Base-by-base conservation (phyloP, 1,140 invertebrate genomes). In the Drosophila micromelanica region DNA sequence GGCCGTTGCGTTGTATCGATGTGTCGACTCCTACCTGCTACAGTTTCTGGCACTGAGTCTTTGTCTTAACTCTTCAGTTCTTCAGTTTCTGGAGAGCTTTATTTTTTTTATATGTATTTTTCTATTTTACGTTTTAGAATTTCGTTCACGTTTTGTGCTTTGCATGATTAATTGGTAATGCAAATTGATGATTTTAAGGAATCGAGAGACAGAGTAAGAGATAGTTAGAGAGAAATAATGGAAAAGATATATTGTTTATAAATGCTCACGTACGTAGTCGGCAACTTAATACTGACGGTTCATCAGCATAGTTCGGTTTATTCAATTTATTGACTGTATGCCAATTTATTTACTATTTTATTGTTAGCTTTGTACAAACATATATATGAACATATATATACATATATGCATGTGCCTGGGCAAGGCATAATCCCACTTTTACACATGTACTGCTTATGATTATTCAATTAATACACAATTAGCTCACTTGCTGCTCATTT, bases 81-180 rank as follows among this genome's bases (percentile, higher is more conserved):
- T 61, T 32, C 56, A 61, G 48, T 59, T 65, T 51, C 45, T 65
- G 17, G 20, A 13, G 35, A 49, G 32, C 17, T 59, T 45, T 48
- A 38, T 27, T 43, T 45, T 52, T 45, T 37, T 23, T 27, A 13
- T 55, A 20, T 37, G 15, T 40, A 64, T 43, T 27, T 30, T 49
- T 15, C 46, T 20, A 9, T 30, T 62, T 67, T 57, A 67, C 52
- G 68, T 64, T 76, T 80, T 55, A 55, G 76, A 77, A 89, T 89
- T 89, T 89, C 59, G 70, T 78, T 73, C 84, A 89, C 84, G 84
- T 84, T 84, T 89, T 65, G 56, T 73, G 85, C 73, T 89, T 72
- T 80, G 79, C 79, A 89, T 89, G 84, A 89, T 89, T 89, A 89
- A 89, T 89, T 89, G 85, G 89, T 89, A 80, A 89, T 89, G 84